These are phyloP conservation scores for Hetaerina americana DNA, from an alignment of 1,140 invertebrate genomes.

Conservation along the genomic window DNA sequence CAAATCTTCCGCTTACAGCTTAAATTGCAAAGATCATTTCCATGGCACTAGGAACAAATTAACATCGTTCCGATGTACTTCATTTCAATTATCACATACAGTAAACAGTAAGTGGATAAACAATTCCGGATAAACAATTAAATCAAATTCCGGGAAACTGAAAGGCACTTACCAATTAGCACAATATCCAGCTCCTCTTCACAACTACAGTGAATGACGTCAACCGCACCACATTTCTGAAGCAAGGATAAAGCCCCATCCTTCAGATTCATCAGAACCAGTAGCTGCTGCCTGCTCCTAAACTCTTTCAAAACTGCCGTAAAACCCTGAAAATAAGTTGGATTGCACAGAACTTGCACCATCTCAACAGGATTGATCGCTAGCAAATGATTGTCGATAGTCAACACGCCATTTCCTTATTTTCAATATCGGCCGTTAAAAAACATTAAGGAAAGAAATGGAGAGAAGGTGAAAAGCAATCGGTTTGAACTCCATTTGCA, in stretches of 20 bases:
- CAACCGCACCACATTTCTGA: neutral
- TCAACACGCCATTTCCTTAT: neutral
- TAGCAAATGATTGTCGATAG: neutral
- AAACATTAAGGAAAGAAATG: neutral
- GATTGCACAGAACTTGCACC: neutral
- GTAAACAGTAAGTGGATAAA: no score
- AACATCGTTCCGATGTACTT: no score
- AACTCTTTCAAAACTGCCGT: neutral
- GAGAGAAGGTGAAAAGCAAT: no score
- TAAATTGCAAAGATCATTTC: no score
- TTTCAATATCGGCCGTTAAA: neutral
- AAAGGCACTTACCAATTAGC: neutral
- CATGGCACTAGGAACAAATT: no score
- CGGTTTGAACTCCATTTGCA: no score
- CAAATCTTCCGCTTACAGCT: no score
- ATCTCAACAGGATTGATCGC: neutral
- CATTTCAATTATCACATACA: no score
- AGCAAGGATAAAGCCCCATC: neutral
- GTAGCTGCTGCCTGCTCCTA: neutral
- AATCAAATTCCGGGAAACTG: no score
- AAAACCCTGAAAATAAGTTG: neutral
- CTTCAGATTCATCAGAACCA: neutral
- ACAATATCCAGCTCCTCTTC: neutral
- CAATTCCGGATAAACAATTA: no score
- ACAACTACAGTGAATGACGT: neutral